A percentile compares a stretch with the other conserved stretches of the same genome.
phyloP scores from a whole-genome alignment of 2,888 invertebrate genomes.

The Erannis defoliaria region DNA sequence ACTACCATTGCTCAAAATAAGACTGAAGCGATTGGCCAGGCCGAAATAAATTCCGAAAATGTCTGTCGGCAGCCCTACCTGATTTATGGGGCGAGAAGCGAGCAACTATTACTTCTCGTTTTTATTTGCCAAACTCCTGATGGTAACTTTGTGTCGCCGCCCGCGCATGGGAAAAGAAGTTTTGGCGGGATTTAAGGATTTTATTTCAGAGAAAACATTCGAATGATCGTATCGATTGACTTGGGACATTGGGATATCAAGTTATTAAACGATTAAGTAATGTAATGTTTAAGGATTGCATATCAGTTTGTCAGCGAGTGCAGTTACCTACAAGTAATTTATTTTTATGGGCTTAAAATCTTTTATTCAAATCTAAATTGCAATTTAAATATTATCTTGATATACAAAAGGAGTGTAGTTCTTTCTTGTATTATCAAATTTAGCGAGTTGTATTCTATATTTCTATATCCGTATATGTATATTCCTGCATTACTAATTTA shows the following conservation, averaged over 20 bases:
- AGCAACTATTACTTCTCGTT: slow-evolving; percentile 76
- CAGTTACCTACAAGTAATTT: slow-evolving; percentile 17
- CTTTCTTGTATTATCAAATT: slow-evolving; percentile 10
- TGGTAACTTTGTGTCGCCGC: slow-evolving; percentile 71
- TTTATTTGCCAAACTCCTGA: slow-evolving; percentile 70
- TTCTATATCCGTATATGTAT: slow-evolving; percentile 7
- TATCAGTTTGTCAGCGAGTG: slow-evolving; percentile 20
- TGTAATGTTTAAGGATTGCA: slow-evolving; percentile 26
- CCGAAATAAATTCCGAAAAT: slow-evolving; percentile 81
- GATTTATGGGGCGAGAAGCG: slow-evolving; percentile 80
- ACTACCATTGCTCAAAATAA: slow-evolving; percentile 45
- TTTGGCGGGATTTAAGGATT: slow-evolving; percentile 52
- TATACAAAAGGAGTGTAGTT: slow-evolving; percentile 4
- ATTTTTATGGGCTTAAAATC: slow-evolving; percentile 7
- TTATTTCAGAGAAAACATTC: slow-evolving; percentile 38
- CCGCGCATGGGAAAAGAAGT: slow-evolving; percentile 59
- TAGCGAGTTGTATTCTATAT: slow-evolving; percentile 1
- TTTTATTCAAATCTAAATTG: slow-evolving; percentile 14
- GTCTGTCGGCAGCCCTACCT: slow-evolving; percentile 66
- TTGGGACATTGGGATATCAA: slow-evolving; percentile 26
- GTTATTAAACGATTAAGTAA: slow-evolving; percentile 34
- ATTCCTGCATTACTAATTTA: slow-evolving; percentile 11
- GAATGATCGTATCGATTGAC: slow-evolving; percentile 38
- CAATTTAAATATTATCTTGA: slow-evolving; percentile 4
- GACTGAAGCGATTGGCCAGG: slow-evolving; percentile 47